Percentiles rank a stretch among this genome's conserved stretches.
Conservation (phyloP, 2,113 vertebrate genomes). For the Ochotona princeps region DNA sequence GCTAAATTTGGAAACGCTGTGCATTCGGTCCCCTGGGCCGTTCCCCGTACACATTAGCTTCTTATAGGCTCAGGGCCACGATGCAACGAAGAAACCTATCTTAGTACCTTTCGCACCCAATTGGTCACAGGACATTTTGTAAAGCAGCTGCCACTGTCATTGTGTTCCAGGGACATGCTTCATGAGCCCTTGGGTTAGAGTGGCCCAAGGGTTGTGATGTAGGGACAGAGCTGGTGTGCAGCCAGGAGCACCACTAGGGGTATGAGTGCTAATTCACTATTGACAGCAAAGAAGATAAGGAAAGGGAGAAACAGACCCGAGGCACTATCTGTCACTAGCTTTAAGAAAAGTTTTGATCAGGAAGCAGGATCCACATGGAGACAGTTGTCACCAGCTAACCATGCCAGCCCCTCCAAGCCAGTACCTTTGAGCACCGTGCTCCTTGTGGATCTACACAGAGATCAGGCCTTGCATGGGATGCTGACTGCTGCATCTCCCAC, state of each 20-base stretch:
- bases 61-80: not conserved
- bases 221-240: not conserved
- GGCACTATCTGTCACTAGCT: not conserved
- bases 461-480: not conserved
- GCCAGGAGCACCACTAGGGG: not conserved
- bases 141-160: not conserved
- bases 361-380: not conserved
- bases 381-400: not conserved
- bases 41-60: not conserved
- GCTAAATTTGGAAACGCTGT: not conserved
- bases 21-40: not conserved
- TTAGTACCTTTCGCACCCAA: not conserved
- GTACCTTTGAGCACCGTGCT: not conserved
- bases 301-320: not conserved
- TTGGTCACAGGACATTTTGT: not conserved
- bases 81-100: not conserved
- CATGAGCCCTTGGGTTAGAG: not conserved
- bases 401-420: not conserved
- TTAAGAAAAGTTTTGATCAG: not conserved
- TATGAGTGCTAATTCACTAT: not conserved
- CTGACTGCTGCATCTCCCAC: not conserved
- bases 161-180: not conserved
- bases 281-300: not conserved
- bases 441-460: not conserved
- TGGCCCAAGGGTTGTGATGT: not conserved